These are phyloP conservation scores for Capromys pilorides DNA, from an alignment of 2,797 vertebrate genomes.

Conservation along the genomic window DNA sequence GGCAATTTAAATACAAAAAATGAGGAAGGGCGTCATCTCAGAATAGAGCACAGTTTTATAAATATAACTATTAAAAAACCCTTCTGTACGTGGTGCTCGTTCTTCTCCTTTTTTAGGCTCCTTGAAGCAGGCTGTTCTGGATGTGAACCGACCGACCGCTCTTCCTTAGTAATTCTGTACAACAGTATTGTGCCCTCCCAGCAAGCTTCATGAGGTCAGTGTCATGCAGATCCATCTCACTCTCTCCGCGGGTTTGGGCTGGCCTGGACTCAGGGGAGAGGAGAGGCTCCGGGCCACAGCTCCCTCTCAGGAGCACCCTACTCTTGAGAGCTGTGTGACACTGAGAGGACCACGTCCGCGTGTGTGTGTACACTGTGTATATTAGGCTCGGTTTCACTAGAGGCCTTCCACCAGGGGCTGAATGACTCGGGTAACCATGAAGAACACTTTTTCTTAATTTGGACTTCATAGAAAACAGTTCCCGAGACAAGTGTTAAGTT, in stretches of 20 bases:
- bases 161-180: neutral
- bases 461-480: neutral
- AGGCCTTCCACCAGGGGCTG: neutral
- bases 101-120: slow-evolving; percentile 37
- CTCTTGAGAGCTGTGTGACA: neutral
- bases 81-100: neutral
- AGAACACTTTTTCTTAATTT: neutral
- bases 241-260: neutral
- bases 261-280: neutral
- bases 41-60: neutral
- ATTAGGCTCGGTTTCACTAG: neutral
- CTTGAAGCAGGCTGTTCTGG: neutral
- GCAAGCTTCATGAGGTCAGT: neutral
- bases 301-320: neutral
- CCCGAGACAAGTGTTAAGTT: neutral
- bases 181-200: neutral
- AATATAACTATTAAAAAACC: neutral
- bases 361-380: neutral
- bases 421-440: neutral
- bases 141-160: neutral
- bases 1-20: neutral
- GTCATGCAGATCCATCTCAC: neutral
- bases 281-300: neutral
- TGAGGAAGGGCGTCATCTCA: neutral
- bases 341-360: neutral